A percentile compares a stretch with the other conserved stretches of the same genome.
phyloP scores from a whole-genome alignment of 2,113 vertebrate genomes.

The Marmota monax region DNA sequence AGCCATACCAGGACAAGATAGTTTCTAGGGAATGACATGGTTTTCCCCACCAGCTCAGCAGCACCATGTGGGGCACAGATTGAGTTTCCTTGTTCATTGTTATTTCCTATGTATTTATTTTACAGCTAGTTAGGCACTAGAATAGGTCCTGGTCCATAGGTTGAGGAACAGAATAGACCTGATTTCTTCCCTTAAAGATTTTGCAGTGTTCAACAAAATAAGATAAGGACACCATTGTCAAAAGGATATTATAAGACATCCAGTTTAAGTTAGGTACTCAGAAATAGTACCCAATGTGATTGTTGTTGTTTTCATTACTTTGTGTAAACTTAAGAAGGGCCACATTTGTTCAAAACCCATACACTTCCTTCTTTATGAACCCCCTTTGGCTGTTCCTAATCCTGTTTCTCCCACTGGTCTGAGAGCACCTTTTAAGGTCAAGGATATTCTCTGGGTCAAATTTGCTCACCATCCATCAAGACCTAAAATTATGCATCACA shows the following conservation, averaged over 20 bases:
- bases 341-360: not conserved
- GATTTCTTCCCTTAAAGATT: not conserved
- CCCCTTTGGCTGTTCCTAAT: not conserved
- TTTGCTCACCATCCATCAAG: not conserved
- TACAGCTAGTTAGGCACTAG: not conserved
- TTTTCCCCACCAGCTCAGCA: not conserved
- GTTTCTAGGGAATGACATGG: rapidly evolving
- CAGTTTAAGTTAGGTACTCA: not conserved
- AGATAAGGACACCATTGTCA: not conserved
- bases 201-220: not conserved
- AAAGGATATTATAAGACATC: not conserved
- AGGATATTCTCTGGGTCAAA: not conserved
- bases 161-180: not conserved
- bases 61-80: not conserved
- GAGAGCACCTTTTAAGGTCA: not conserved
- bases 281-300: not conserved
- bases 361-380: not conserved
- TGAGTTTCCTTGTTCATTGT: not conserved
- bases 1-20: rapidly evolving
- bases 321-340: too few species aligned
- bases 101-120: not conserved
- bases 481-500: not conserved
- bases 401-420: not conserved
- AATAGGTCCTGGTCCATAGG: not conserved
- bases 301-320: not conserved